Conservation (phyloP, 2,797 vertebrate species). For the Cossypha caffra region DNA sequence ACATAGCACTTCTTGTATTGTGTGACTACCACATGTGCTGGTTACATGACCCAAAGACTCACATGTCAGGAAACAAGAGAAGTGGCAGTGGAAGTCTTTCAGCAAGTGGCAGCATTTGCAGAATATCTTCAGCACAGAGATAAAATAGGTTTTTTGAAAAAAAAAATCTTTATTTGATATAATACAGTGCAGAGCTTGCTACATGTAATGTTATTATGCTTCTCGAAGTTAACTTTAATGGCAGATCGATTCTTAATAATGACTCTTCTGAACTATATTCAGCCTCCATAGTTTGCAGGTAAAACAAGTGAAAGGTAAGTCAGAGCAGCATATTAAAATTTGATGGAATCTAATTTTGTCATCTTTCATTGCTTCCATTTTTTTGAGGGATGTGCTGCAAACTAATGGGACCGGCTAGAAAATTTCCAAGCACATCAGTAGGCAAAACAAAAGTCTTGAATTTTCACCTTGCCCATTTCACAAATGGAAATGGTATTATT, state of each 20-base stretch:
- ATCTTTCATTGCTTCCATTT: not conserved
- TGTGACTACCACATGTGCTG: not conserved
- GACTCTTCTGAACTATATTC: not conserved
- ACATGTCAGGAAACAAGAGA: not conserved
- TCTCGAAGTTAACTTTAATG: not conserved
- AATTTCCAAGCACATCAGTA: not conserved
- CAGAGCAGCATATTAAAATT: not conserved
- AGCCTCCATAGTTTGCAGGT: not conserved
- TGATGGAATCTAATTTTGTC: not conserved
- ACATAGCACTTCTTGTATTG: not conserved
- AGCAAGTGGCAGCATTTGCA: not conserved
- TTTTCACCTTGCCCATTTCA: not conserved
- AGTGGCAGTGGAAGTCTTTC: not conserved
- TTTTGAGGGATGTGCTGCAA: not conserved
- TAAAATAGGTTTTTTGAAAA: not conserved
- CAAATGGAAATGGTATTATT: not conserved
- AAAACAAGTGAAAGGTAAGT: not conserved
- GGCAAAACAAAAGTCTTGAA: not conserved
- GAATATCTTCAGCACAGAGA: not conserved
- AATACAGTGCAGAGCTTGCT: not conserved
- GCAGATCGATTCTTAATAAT: not conserved
- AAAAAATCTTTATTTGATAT: not conserved
- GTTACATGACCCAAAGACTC: not conserved
- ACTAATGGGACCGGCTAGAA: not conserved
- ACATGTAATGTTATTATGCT: not conserved